A percentile compares a stretch with the other conserved stretches of the same genome.
Evolutionary conservation across 2,113 vertebrate genomes (phyloP).

Genomic region (Thymallus thymallus): DNA sequence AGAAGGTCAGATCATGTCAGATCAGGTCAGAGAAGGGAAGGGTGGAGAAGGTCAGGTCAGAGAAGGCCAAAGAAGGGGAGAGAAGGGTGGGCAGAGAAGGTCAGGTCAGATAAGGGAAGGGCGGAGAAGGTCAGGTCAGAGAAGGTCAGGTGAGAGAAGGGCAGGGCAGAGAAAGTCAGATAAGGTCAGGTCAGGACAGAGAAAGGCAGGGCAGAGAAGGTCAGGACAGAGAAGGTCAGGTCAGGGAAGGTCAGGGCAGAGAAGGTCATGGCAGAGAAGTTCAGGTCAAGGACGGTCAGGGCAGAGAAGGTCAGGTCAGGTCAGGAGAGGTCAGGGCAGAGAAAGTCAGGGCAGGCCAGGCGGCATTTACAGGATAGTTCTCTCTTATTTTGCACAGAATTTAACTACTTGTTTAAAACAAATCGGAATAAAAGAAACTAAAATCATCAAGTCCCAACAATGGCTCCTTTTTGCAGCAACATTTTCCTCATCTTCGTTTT

Average conservation of each 20-base stretch:
- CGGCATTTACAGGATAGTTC: slow-evolving; percentile 49
- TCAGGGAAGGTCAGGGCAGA: no score
- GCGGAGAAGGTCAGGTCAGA: slow-evolving; percentile 56
- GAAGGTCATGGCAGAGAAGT: no score
- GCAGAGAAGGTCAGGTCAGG: no score
- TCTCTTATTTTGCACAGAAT: slow-evolving; percentile 54
- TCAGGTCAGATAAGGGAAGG: background rate
- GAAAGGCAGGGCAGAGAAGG: no score
- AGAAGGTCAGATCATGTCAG: slow-evolving; percentile 6
- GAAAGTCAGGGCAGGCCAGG: slow-evolving; percentile 44
- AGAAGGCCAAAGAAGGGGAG: slow-evolving; percentile 59
- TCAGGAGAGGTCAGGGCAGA: no score
- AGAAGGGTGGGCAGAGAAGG: slow-evolving; percentile 32
- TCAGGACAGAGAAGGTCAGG: slow-evolving; percentile 10
- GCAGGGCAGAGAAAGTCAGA: background rate
- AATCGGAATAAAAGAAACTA: slow-evolving; percentile 30
- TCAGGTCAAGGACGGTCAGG: no score
- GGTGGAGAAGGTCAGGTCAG: background rate
- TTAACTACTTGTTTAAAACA: slow-evolving; percentile 68
- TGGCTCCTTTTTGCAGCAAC: slow-evolving; percentile 76
- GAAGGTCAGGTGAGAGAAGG: slow-evolving; percentile 19
- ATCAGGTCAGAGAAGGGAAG: slow-evolving; percentile 49
- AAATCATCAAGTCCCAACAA: slow-evolving; percentile 59
- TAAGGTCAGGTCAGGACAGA: no score
- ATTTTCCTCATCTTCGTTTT: slow-evolving; percentile 33